Conservation (phyloP, 2,888 invertebrate species). For the Salticus scenicus region DNA sequence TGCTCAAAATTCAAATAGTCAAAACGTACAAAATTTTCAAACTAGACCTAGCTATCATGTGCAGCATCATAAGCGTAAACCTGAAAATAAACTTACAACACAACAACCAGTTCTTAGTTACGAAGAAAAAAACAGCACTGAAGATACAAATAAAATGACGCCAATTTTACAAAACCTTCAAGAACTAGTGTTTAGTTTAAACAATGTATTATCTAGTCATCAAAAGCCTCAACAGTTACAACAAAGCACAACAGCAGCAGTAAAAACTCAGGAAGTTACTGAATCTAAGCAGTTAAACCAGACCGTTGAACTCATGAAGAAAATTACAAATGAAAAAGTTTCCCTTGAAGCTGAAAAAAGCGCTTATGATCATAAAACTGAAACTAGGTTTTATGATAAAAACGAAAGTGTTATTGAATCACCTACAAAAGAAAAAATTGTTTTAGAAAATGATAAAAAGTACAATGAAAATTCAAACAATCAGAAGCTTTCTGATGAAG, state of each 20-base stretch:
- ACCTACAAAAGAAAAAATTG: background rate
- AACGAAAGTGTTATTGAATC: background rate
- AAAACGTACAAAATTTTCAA: background rate
- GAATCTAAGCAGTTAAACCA: no score
- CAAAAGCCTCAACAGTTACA: constrained; percentile 21
- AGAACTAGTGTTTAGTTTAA: constrained; percentile 46
- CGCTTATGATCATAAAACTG: background rate
- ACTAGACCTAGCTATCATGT: background rate
- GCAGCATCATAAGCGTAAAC: background rate
- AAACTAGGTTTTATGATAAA: background rate
- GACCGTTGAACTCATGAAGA: no score
- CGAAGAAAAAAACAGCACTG: background rate
- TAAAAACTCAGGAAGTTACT: background rate
- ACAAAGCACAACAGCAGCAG: background rate
- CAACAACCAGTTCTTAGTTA: background rate
- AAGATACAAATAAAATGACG: constrained; percentile 32
- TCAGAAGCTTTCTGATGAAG: background rate
- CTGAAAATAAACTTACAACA: constrained; percentile 3
- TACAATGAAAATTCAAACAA: background rate
- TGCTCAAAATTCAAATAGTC: background rate
- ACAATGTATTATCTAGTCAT: constrained; percentile 48
- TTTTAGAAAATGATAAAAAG: background rate
- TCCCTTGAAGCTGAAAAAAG: background rate
- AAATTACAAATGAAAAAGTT: background rate
- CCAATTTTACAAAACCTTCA: constrained; percentile 62